Conservation (phyloP, 2,888 invertebrate species). For the Lasioglossum leucozonium region DNA sequence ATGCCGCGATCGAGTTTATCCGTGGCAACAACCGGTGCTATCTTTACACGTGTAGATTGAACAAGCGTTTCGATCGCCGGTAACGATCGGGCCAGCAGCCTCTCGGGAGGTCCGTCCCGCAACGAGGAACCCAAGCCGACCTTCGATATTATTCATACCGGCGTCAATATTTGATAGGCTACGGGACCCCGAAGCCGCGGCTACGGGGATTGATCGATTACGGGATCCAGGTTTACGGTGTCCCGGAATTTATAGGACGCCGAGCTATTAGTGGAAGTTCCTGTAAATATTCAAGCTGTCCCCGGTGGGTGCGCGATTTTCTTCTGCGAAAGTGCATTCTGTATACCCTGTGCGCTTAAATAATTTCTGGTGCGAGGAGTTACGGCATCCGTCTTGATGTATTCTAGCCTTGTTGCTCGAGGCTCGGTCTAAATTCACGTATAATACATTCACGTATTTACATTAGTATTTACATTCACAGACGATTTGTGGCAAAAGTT, state of each 20-base stretch:
- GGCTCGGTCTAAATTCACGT: no score
- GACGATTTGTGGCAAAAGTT: no score
- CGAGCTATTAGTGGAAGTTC: background rate
- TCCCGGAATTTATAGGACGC: background rate
- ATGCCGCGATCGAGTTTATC: constrained; percentile 68
- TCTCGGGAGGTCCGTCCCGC: constrained; percentile 31
- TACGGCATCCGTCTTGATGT: background rate
- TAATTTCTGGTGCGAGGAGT: background rate
- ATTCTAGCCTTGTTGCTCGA: background rate
- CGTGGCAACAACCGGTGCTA: constrained; percentile 54
- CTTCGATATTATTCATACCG: constrained; percentile 5
- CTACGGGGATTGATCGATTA: background rate
- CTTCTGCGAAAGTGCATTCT: background rate
- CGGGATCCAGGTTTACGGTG: background rate
- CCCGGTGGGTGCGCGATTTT: background rate
- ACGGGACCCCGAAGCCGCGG: background rate
- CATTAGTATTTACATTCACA: no score
- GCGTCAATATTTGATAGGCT: constrained; percentile 14
- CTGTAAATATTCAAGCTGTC: background rate
- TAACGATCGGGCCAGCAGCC: constrained; percentile 35
- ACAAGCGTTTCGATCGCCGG: constrained; percentile 49
- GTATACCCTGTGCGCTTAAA: background rate
- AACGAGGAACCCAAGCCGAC: background rate
- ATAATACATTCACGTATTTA: no score
- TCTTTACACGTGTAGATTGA: constrained; percentile 69